These are phyloP conservation scores for Chaetophractus vellerosus DNA, from an alignment of 2,797 vertebrate species.

Conservation along the genomic window DNA sequence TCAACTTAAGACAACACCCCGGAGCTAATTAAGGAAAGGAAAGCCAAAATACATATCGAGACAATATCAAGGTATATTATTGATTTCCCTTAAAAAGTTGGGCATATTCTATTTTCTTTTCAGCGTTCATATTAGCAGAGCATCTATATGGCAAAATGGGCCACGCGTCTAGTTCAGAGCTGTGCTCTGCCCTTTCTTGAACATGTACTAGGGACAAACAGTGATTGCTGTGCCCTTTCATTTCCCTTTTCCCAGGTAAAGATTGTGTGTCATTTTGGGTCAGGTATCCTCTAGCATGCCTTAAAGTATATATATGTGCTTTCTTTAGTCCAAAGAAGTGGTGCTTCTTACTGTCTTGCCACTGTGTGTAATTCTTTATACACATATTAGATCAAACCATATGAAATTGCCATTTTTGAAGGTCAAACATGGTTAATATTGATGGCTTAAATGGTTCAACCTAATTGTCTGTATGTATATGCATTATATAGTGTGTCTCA, in stretches of 20 bases:
- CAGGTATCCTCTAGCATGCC: background rate
- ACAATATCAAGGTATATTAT: background rate
- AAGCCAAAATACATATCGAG: slow-evolving; percentile 1
- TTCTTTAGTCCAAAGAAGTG: background rate
- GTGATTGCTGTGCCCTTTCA: background rate
- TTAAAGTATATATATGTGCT: background rate
- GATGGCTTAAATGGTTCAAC: background rate
- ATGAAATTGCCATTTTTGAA: slow-evolving; percentile 33
- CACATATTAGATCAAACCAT: background rate
- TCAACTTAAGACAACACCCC: slow-evolving; percentile 62
- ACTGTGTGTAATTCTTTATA: background rate
- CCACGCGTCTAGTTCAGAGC: background rate
- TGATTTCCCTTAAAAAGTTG: slow-evolving; percentile 35
- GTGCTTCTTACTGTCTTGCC: background rate
- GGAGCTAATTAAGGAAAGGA: slow-evolving; percentile 62
- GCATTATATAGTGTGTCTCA: background rate
- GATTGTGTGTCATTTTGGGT: accelerated
- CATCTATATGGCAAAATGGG: background rate
- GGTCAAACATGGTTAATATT: background rate
- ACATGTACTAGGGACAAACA: accelerated
- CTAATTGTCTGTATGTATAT: background rate
- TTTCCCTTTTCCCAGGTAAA: background rate
- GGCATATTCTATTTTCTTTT: background rate
- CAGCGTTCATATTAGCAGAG: background rate
- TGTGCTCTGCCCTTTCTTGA: background rate